Conservation (phyloP, 2,888 invertebrate species). For the Pycnomerus fuliginosus region DNA sequence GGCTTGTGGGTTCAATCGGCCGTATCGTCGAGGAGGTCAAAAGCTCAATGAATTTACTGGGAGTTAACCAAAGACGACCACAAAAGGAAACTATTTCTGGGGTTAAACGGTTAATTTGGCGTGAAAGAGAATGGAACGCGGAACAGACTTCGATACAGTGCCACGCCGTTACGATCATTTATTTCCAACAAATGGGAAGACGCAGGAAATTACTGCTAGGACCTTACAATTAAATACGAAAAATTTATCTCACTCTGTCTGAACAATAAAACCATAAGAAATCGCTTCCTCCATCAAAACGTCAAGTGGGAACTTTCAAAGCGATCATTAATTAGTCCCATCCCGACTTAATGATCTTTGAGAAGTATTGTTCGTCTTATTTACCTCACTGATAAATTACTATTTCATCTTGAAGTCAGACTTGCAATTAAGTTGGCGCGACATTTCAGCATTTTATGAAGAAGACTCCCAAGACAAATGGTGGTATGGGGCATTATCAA, state of each 20-base stretch:
- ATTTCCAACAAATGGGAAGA: constrained; percentile 21
- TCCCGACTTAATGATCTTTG: too few species aligned
- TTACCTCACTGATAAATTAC: too few species aligned
- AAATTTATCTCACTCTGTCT: constrained; percentile 18
- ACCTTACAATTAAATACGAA: constrained; percentile 13
- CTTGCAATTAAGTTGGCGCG: too few species aligned
- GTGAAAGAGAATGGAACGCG: constrained; percentile 36
- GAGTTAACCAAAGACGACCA: constrained; percentile 34
- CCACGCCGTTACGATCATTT: constrained; percentile 15
- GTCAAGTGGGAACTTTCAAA: too few species aligned
- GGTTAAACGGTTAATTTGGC: constrained; percentile 39
- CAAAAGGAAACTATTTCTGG: constrained; percentile 37
- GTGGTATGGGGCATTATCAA: too few species aligned
- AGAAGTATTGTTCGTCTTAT: too few species aligned
- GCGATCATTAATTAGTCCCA: too few species aligned
- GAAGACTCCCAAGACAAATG: too few species aligned
- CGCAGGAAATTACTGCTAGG: constrained; percentile 13
- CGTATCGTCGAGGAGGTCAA: constrained; percentile 29
- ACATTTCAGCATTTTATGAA: too few species aligned
- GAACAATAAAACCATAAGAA: constrained; percentile 11
- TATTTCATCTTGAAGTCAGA: too few species aligned
- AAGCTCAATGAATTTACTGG: constrained; percentile 33
- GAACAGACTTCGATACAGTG: constrained; percentile 29
- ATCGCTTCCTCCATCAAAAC: too few species aligned
- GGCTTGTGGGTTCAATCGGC: neutral